Conservation (phyloP, 64 coral and sea anemone species). For the Pachyseris speciosa region DNA sequence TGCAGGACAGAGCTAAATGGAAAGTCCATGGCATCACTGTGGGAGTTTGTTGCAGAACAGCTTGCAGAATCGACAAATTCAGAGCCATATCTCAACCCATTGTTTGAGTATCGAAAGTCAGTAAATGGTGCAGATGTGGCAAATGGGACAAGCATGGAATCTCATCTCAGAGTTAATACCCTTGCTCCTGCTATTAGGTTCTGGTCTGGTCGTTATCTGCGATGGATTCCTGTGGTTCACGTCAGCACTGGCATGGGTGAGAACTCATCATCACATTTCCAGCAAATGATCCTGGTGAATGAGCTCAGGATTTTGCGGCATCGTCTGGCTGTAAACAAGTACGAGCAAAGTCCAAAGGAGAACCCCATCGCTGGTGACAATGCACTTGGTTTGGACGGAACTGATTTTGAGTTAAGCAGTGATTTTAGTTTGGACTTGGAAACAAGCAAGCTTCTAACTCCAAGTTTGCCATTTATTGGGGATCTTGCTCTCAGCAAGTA, state of each 20-base stretch:
- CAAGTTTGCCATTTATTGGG: conserved; percentile 92
- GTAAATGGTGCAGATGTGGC: conserved; percentile 1
- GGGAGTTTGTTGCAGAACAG: conserved; percentile 96
- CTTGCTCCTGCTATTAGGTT: conserved; percentile 88
- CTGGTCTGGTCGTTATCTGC: conserved; percentile 88
- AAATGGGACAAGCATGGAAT: conserved; percentile 35
- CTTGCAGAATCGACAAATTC: conserved; percentile 74
- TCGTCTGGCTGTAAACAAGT: conserved; percentile 76
- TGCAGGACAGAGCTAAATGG: conserved; percentile 54
- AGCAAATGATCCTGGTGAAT: conserved; percentile 96
- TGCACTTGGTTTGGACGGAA: conserved; percentile 12
- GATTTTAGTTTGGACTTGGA: conserved; percentile 75
- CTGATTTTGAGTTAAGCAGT: conserved; percentile 50
- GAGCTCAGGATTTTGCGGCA: conserved; percentile 83
- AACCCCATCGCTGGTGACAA: conserved; percentile 13
- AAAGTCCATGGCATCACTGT: conserved; percentile 78
- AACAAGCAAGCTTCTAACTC: conserved; percentile 84
- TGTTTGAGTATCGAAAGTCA: conserved; percentile 79
- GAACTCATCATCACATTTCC: conserved; percentile 82
- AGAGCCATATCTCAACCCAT: conserved; percentile 83
- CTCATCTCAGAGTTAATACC: conserved; percentile 73
- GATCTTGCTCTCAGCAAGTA: conserved; percentile 85
- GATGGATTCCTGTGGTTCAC: conserved; percentile 94
- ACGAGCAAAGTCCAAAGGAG: conserved; percentile 46
- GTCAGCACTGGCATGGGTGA: conserved; percentile 89